Conservation (phyloP, 1,140 invertebrate species). For the Augochlora pura region DNA sequence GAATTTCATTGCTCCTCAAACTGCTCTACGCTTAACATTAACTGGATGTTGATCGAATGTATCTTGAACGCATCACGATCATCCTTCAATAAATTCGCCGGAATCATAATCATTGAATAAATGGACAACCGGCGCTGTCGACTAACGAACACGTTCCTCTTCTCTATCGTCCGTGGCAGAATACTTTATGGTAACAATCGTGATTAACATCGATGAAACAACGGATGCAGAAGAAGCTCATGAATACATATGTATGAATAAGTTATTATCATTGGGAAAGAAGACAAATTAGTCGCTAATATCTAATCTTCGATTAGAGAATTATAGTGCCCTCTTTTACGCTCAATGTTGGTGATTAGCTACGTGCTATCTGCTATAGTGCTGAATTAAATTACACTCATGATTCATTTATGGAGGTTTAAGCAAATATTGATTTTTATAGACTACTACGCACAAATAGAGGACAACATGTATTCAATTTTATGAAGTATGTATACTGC, state of each 20-base stretch:
- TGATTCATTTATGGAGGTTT: no score
- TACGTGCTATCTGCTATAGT: no score
- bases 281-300: not conserved
- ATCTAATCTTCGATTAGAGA: no score
- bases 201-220: not conserved
- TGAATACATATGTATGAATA: not conserved
- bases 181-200: not conserved
- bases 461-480: no score
- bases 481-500: no score
- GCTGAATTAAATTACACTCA: no score
- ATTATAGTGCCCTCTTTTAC: no score
- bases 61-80: not conserved
- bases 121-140: not conserved
- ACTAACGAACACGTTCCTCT: not conserved
- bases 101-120: slow-evolving; percentile 4
- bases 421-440: no score
- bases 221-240: not conserved
- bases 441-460: no score
- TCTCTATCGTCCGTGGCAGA: not conserved
- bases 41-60: not conserved
- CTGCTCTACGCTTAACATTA: not conserved
- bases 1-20: not conserved
- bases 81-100: not conserved
- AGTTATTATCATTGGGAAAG: not conserved
- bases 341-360: no score